These are phyloP conservation scores for Stegophylla sp. DNA, from an alignment of 2,888 invertebrate species.

Conservation along the genomic window DNA sequence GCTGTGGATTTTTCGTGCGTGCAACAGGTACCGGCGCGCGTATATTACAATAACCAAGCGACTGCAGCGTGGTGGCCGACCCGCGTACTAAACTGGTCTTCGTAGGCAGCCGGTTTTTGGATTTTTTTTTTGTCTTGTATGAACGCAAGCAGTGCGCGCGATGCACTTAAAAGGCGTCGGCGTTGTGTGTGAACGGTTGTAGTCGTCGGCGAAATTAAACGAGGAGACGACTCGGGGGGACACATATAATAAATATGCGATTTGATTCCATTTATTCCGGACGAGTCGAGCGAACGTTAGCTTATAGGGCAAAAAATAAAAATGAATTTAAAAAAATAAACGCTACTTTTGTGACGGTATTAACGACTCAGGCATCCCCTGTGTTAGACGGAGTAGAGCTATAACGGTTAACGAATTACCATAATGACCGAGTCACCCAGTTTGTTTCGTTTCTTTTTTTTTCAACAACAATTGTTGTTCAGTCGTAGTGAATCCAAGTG, in stretches of 20 bases:
- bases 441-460: too few species aligned
- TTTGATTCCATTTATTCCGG: constrained; percentile 36
- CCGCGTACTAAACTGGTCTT: constrained; percentile 35
- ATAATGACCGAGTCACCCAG: constrained; percentile 42
- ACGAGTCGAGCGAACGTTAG: constrained; percentile 27
- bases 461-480: constrained; percentile 11
- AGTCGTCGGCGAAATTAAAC: constrained; percentile 46
- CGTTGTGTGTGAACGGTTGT: constrained; percentile 30
- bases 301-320: constrained; percentile 14
- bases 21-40: neutral
- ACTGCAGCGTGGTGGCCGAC: neutral
- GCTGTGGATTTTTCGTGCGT: neutral
- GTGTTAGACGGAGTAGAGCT: too few species aligned
- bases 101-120: constrained; percentile 37
- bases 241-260: constrained; percentile 30
- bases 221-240: constrained; percentile 37
- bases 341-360: constrained; percentile 13
- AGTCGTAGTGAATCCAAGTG: neutral
- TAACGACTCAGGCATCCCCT: constrained; percentile 13
- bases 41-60: neutral
- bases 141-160: neutral
- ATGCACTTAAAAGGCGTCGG: constrained; percentile 46
- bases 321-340: too few species aligned
- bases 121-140: constrained; percentile 16
- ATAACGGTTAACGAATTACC: constrained; percentile 41